Evolutionary conservation across 2,888 invertebrate genomes (phyloP), one percentile per base, ranked within the genome.

Genomic region (Cephus runcator): DNA sequence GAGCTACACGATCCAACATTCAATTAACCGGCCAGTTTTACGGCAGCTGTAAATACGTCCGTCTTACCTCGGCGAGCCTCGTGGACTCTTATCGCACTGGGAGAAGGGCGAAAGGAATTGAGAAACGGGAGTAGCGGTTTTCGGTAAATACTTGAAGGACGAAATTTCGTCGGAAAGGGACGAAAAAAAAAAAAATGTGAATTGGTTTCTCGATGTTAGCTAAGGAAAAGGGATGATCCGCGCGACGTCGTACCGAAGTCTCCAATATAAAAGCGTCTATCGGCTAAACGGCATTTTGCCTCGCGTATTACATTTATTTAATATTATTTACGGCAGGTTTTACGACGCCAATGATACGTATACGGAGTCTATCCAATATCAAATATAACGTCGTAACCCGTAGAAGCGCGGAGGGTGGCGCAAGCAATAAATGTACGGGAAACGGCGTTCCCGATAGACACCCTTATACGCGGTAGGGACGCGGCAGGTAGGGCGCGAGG

Each of bases 381-480:
- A 90, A 91, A 91, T 91, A 91, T 91, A 91, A 91, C 90, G 89
- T 90, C 91, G 89, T 89, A 90, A 90, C 88, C 87, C 83, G 80
- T 85, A 82, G 86, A 86, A 86, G 85, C 85, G 86, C 83, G 84
- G 82, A 85, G 85, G 87, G 85, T 86, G 85, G 86, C 81, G 84
- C 85, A 85, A 86, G 90, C 90, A 90, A 91, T 91, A 91, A 91
- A 91, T 89, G 90, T 90, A 91, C 90, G 89, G 90, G 88, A 90
- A 91, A 90, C 90, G 89, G 88, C 88, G 89, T 84, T 88, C 83
- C 84, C 90, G 88, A 90, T 90, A 90, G 89, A 87, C 89, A 87
- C 87, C 87, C 88, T 33, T 33, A 31, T 71, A 71, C 71, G 31
- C 12, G 31, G 33, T 30, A 71, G 15, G 33, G 31, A 71, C 4